Evolutionary conservation across 2,797 vertebrate genomes (phyloP).

Genomic region (Valencia hispanica): DNA sequence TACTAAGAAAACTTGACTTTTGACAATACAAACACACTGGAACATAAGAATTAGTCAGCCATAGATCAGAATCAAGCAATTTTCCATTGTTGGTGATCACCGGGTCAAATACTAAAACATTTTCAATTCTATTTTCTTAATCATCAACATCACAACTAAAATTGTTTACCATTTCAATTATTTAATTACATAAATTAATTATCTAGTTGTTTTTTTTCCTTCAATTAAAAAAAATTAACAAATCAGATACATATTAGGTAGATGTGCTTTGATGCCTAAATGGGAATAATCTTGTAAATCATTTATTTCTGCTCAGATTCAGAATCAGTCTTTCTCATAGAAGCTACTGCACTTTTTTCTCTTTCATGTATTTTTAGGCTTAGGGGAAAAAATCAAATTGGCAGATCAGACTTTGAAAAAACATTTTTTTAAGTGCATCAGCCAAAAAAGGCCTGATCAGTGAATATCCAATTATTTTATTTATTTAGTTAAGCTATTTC

Average conservation of each 20-base stretch:
- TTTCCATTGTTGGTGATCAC: too few relatives aligned
- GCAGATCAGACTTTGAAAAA: background rate
- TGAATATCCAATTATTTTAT: background rate
- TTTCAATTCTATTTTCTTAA: too few relatives aligned
- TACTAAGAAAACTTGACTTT: background rate
- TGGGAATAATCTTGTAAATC: background rate
- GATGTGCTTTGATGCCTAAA: background rate
- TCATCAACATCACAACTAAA: too few relatives aligned
- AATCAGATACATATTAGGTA: background rate
- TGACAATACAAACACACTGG: too few relatives aligned
- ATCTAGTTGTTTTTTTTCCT: too few relatives aligned
- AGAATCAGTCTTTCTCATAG: background rate
- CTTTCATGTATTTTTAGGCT: background rate
- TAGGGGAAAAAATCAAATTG: background rate
- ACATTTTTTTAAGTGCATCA: background rate
- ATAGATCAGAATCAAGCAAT: too few relatives aligned
- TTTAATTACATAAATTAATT: too few relatives aligned
- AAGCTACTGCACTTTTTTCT: background rate
- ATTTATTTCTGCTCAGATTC: background rate
- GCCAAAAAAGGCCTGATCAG: background rate
- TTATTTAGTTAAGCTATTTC: background rate
- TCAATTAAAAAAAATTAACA: too few relatives aligned
- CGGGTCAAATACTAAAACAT: too few relatives aligned
- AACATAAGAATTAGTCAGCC: too few relatives aligned
- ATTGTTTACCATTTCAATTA: too few relatives aligned